phyloP scores from a whole-genome alignment of 2,797 vertebrate genomes.

The Dendrocincla tyrannina region DNA sequence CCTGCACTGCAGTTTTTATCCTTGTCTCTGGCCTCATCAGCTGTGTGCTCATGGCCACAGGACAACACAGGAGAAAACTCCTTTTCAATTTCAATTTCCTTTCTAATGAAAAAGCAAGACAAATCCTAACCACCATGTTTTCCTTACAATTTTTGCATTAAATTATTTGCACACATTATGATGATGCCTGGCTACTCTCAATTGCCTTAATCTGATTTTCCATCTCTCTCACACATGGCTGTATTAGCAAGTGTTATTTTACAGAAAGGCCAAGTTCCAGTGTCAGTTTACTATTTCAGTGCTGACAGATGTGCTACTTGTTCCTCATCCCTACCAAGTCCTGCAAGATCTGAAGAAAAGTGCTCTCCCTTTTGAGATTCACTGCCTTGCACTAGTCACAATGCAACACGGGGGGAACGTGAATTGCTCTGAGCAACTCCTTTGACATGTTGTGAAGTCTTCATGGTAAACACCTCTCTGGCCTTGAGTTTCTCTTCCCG shows the following conservation, averaged over 20 bases:
- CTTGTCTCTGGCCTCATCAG: neutral
- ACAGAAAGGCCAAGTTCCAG: neutral
- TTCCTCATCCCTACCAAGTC: neutral
- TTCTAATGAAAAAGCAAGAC: neutral
- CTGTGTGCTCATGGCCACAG: rapidly evolving
- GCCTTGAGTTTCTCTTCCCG: neutral
- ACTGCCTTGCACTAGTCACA: neutral
- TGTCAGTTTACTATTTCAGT: neutral
- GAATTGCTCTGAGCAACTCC: neutral
- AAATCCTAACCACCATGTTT: neutral
- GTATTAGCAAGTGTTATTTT: neutral
- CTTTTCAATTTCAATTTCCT: neutral
- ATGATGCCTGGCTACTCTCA: neutral
- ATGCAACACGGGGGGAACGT: rapidly evolving
- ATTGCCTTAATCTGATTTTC: neutral
- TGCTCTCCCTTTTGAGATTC: neutral
- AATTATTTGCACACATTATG: neutral
- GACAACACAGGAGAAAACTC: neutral
- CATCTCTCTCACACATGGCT: neutral
- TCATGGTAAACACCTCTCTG: neutral
- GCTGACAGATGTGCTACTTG: neutral
- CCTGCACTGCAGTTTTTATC: neutral
- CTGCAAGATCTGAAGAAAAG: neutral
- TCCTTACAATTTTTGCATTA: neutral
- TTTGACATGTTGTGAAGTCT: neutral